Evolutionary conservation across 2,888 invertebrate genomes (phyloP).

Genomic region (Nymphalis urticae): DNA sequence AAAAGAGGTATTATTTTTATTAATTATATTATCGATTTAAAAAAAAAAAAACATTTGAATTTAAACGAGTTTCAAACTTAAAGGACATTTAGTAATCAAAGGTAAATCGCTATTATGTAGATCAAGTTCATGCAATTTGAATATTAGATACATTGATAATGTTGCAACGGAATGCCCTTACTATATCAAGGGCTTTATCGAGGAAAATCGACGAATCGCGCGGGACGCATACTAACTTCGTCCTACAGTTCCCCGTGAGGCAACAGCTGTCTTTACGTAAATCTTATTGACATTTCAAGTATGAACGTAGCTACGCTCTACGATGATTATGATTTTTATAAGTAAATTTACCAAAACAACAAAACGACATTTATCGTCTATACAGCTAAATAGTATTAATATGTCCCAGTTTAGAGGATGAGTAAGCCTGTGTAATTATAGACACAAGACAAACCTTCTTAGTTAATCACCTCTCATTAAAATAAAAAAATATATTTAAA

Average conservation of each 20-base stretch:
- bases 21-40: no score
- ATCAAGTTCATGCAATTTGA: slow-evolving; percentile 18
- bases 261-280: slow-evolving; percentile 53
- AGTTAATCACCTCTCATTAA: not conserved
- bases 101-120: slow-evolving; percentile 20
- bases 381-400: not conserved
- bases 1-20: no score
- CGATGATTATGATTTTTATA: not conserved
- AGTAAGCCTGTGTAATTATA: no score
- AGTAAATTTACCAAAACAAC: no score
- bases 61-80: not conserved
- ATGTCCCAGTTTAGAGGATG: no score
- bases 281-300: slow-evolving; percentile 38
- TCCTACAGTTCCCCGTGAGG: slow-evolving; percentile 54
- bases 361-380: not conserved
- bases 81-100: slow-evolving; percentile 12
- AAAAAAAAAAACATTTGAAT: not conserved
- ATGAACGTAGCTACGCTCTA: slow-evolving; percentile 8
- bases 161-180: slow-evolving; percentile 41
- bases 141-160: slow-evolving; percentile 21
- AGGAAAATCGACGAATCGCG: slow-evolving; percentile 37
- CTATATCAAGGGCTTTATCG: slow-evolving; percentile 36
- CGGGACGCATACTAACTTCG: slow-evolving; percentile 61
- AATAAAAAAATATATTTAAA: not conserved
- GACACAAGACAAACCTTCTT: no score